A percentile compares a stretch with the other conserved stretches of the same genome.
phyloP scores from a whole-genome alignment of 1,140 invertebrate genomes.

The Cataglyphis hispanica region DNA sequence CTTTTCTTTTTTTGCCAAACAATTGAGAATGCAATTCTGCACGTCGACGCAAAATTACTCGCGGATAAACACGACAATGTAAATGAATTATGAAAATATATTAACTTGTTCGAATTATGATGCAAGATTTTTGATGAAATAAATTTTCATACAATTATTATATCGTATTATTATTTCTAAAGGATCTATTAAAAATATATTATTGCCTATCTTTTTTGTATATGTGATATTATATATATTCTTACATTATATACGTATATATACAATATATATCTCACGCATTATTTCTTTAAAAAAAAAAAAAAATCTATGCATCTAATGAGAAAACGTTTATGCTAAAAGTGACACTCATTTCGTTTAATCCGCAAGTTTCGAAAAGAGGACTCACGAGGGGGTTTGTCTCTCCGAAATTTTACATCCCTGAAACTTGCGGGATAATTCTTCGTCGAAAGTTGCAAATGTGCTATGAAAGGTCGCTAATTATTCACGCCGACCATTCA shows the following conservation, averaged over 20 bases:
- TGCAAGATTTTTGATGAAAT: neutral
- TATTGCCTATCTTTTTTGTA: neutral
- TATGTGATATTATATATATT: neutral
- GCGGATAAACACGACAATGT: neutral
- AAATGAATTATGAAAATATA: conserved; percentile 8
- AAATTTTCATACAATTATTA: neutral
- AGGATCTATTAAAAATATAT: neutral
- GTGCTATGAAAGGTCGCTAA: neutral
- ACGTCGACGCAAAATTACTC: neutral
- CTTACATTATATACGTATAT: neutral
- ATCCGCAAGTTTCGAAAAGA: neutral
- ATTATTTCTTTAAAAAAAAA: neutral
- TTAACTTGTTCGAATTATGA: neutral
- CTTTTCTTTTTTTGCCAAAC: neutral
- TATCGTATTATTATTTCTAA: neutral
- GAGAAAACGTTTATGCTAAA: neutral
- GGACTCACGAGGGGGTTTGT: neutral
- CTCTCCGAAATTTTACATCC: neutral
- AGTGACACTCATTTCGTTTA: neutral
- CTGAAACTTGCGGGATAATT: conserved; percentile 20
- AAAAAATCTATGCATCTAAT: neutral
- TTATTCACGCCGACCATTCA: conserved; percentile 16
- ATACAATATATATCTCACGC: neutral
- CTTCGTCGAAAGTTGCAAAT: neutral
- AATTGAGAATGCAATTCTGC: neutral